Base-by-base conservation (phyloP, 2,113 vertebrate genomes). In the Cyprinus carpio region DNA sequence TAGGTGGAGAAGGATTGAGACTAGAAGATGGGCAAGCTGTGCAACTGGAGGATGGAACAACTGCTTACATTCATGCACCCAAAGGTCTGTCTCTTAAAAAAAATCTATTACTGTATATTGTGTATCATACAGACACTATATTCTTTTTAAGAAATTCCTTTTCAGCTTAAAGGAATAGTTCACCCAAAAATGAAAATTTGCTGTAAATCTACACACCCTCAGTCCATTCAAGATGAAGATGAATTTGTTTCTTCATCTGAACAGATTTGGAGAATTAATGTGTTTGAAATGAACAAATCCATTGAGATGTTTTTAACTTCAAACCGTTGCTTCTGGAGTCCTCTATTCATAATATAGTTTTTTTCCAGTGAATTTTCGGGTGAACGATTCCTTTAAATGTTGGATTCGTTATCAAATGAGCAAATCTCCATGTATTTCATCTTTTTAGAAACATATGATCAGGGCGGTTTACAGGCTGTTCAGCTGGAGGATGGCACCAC, bases 401-500 rank as follows among this genome's bases (percentile, higher is more conserved):
- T 34, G 0, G 34, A 12, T 5, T 56, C 4, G 13, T 5, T 46
- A 49, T 75, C 6, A 86, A 34, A 67, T 80, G 4, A 69, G 29
- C 3, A 20, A 25, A 40, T 84, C 6, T 78, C 1, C 9, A 15
- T 75, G 7, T 58, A 9, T 75, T 25, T 65, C 9, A 29, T 23
- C 16, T 82, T 89, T 90, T 86, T 87, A 99, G 98, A 99, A 85
- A 93, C 95, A 10, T 99, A 99, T 9, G 98, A 99, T 91, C 97
- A 98, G 93, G 96, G 95, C 4, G 94, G 97, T 2, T 92, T 99
- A 85, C 98, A 99, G 87, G 97, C 98, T 20, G 97, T 99, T 82
- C 98, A 99, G 91, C 90, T 99, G 90, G 98, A 99, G 91, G 98
- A 99, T 62, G 98, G 98, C 43, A 99, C 97, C 78, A 99, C 98